Percentiles rank a stretch among this genome's conserved stretches.
phyloP scores from a whole-genome alignment of 2,888 invertebrate genomes.

The Agriotes lineatus region DNA sequence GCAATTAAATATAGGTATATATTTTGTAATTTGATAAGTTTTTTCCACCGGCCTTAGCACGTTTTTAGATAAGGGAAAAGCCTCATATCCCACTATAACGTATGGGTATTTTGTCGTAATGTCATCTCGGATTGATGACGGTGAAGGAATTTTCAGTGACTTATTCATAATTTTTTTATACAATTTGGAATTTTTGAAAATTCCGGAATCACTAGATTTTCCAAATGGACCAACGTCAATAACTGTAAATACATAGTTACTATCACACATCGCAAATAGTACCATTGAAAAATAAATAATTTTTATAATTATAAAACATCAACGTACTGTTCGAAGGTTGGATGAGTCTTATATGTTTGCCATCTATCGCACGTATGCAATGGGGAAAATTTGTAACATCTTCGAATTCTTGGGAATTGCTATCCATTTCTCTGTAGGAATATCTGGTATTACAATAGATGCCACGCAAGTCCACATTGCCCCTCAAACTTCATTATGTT shows the following conservation, averaged over 20 bases:
- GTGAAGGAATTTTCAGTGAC: conserved; percentile 1
- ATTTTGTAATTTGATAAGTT: too few relatives aligned
- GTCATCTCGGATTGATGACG: too few relatives aligned
- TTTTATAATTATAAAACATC: conserved; percentile 1
- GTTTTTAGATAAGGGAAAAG: not conserved
- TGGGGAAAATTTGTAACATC: too few relatives aligned
- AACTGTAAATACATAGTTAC: conserved; percentile 1
- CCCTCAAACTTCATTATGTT: conserved; percentile 3
- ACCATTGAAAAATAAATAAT: conserved; percentile 11
- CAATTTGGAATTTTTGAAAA: too few relatives aligned
- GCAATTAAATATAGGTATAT: not conserved
- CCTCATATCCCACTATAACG: conserved; percentile 3
- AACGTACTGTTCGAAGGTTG: conserved; percentile 1
- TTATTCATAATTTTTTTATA: not conserved
- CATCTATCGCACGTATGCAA: too few relatives aligned
- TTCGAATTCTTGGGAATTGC: too few relatives aligned
- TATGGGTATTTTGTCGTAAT: too few relatives aligned
- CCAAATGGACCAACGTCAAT: not conserved
- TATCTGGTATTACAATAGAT: not conserved
- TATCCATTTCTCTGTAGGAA: too few relatives aligned
- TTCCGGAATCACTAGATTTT: not conserved
- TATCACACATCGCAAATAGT: not conserved
- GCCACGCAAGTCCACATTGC: not conserved
- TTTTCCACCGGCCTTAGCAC: not conserved
- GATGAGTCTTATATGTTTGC: not conserved